Evolutionary conservation across 2,113 vertebrate genomes (phyloP).

Genomic region (Protomyctophum bolini): DNA sequence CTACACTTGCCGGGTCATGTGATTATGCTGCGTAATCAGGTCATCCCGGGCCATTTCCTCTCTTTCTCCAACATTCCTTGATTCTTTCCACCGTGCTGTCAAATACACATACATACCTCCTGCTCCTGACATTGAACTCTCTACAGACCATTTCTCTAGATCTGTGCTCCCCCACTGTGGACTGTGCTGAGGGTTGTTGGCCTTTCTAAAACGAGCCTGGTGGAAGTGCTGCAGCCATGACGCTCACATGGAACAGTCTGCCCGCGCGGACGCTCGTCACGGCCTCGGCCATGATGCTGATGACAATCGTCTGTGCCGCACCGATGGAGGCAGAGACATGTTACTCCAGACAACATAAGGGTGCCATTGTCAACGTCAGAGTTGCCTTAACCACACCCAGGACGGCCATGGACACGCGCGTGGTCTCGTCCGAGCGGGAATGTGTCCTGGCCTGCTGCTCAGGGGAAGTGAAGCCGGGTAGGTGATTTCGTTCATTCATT

Average conservation of each 20-base stretch:
- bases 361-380: slow-evolving; percentile 56
- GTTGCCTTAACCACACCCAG: slow-evolving; percentile 34
- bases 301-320: slow-evolving; percentile 14
- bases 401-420: slow-evolving; percentile 42
- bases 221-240: slow-evolving; percentile 54
- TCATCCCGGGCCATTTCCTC: neutral
- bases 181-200: neutral
- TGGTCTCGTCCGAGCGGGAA: slow-evolving; percentile 60
- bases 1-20: too few species aligned
- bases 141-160: slow-evolving; percentile 39
- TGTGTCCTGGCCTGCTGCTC: slow-evolving; percentile 80
- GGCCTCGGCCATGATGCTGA: slow-evolving; percentile 17
- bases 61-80: neutral
- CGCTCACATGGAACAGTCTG: neutral
- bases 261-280: neutral
- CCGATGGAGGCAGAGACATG: slow-evolving; percentile 66
- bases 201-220: slow-evolving; percentile 17
- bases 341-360: slow-evolving; percentile 73
- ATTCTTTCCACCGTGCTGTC: neutral
- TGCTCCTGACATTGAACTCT: too few species aligned
- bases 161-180: slow-evolving; percentile 26
- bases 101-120: too few species aligned
- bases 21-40: neutral
- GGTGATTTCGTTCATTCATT: neutral
- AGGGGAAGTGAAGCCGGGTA: slow-evolving; percentile 69